Conservation (phyloP, 2,113 vertebrate genomes). For the Indicator maculatus region DNA sequence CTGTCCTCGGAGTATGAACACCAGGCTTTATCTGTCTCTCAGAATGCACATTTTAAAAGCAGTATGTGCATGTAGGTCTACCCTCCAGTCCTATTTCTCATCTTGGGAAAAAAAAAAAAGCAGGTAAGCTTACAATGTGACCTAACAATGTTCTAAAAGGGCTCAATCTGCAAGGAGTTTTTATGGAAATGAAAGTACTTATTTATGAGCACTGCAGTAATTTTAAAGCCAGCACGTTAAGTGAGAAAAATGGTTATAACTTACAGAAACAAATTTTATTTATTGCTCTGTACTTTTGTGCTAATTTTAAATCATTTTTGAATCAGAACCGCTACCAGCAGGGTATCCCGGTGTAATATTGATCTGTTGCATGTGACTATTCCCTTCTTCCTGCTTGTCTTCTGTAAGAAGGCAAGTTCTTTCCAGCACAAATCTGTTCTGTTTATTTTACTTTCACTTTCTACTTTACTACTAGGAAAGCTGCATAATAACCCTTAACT, state of each 20-base stretch:
- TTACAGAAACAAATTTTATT: constrained; percentile 19
- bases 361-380: background rate
- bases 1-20: constrained; percentile 21
- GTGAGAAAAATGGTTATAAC: background rate
- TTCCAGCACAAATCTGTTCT: background rate
- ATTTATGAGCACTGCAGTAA: background rate
- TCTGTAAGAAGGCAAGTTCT: background rate
- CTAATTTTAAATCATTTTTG: background rate
- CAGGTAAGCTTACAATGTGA: background rate
- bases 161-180: background rate
- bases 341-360: background rate
- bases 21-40: background rate
- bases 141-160: background rate
- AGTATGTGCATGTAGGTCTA: background rate
- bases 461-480: background rate
- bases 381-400: background rate
- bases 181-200: background rate
- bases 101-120: background rate
- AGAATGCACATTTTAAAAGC: constrained; percentile 17
- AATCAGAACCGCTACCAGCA: background rate
- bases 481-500: background rate
- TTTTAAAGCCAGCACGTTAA: background rate
- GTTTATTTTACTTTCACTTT: background rate
- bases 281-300: background rate
- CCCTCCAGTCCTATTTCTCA: background rate